Evolutionary conservation across 2,888 invertebrate genomes (phyloP).

Genomic region (Anagyrus pseudococci): DNA sequence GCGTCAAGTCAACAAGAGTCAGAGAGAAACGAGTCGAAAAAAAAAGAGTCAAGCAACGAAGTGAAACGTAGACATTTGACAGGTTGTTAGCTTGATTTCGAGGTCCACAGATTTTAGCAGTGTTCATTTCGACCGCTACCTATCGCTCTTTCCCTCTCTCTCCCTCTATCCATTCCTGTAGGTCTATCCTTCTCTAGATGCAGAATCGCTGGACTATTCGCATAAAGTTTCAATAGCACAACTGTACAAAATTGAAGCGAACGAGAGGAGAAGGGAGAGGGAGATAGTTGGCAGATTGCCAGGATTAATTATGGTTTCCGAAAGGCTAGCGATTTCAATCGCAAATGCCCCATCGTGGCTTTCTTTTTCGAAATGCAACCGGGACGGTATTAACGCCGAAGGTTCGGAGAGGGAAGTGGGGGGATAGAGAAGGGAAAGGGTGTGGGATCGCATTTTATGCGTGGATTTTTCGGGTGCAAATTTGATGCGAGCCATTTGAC

Average conservation of each 20-base stretch:
- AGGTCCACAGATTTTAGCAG: constrained; percentile 21
- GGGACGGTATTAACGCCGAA: too few species aligned
- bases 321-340: constrained; percentile 31
- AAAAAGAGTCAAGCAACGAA: neutral
- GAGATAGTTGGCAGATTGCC: constrained; percentile 44
- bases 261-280: constrained; percentile 1
- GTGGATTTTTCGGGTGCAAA: neutral
- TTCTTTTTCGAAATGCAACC: neutral
- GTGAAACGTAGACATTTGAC: constrained; percentile 45
- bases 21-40: neutral
- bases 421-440: neutral
- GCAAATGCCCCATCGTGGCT: neutral
- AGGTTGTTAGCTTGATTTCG: constrained; percentile 47
- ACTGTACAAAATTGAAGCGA: neutral
- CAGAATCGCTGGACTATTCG: too few species aligned
- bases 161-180: too few species aligned
- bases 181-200: too few species aligned
- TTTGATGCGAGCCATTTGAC: constrained; percentile 14
- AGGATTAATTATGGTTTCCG: constrained; percentile 46
- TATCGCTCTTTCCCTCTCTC: constrained; percentile 25
- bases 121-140: constrained; percentile 36
- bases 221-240: constrained; percentile 1
- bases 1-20: neutral
- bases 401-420: neutral
- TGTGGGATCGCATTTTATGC: constrained; percentile 8